phyloP scores from a whole-genome alignment of 1,140 invertebrate species.

The Drosophila lacteicornis region DNA sequence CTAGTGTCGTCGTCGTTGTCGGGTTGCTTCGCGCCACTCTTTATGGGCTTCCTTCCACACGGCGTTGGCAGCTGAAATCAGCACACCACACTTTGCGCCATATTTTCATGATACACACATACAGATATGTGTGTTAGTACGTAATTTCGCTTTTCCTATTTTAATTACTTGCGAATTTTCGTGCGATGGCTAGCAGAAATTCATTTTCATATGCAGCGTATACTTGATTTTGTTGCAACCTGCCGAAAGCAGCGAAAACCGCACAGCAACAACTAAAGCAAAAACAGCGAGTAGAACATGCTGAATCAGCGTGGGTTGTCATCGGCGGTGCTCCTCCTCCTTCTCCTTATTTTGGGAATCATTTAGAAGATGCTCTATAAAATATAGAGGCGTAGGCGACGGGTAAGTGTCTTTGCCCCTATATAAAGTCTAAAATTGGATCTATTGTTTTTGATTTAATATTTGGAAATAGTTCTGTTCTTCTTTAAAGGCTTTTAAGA shows the following conservation, averaged over 20 bases:
- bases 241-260: conserved; percentile 30
- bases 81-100: conserved; percentile 54
- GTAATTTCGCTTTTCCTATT: conserved; percentile 68
- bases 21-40: conserved; percentile 45
- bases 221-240: conserved; percentile 64
- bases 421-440: neutral
- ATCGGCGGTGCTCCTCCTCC: conserved; percentile 10
- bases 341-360: neutral
- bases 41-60: conserved; percentile 58
- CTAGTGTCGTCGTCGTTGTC: conserved; percentile 38
- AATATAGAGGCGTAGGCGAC: conserved; percentile 27
- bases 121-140: neutral
- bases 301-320: conserved; percentile 55
- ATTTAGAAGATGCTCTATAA: conserved; percentile 37
- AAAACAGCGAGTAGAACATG: conserved; percentile 35
- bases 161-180: conserved; percentile 78
- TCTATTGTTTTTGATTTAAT: too few relatives aligned
- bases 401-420: neutral
- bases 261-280: conserved; percentile 30
- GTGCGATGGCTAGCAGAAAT: conserved; percentile 45
- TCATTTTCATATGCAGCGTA: conserved; percentile 64
- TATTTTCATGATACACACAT: conserved; percentile 26
- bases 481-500: neutral
- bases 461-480: neutral
- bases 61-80: conserved; percentile 51